Evolutionary conservation across 2,113 vertebrate species (phyloP).

Genomic region (Crocuta crocuta): DNA sequence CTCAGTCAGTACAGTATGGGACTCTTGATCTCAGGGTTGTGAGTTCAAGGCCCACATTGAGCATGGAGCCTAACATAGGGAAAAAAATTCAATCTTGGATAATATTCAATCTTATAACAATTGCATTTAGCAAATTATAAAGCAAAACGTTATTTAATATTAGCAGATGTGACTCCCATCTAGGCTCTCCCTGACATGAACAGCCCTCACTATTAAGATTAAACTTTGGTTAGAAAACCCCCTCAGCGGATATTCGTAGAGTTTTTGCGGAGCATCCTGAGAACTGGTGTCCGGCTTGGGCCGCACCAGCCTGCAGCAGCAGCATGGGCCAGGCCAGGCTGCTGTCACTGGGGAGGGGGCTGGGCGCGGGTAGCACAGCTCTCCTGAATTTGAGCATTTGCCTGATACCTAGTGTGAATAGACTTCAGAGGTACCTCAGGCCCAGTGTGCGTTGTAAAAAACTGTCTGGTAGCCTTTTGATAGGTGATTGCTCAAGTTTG

Average conservation of each 20-base stretch:
- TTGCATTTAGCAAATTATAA: background rate
- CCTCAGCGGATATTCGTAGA: fast-evolving
- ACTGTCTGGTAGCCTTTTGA: background rate
- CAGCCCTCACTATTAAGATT: background rate
- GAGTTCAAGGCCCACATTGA: too few species aligned
- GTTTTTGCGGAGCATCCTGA: background rate
- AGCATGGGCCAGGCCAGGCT: fast-evolving
- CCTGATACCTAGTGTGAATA: background rate
- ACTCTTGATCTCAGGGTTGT: too few species aligned
- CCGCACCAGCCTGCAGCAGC: fast-evolving
- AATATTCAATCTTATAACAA: background rate
- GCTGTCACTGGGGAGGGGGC: fast-evolving
- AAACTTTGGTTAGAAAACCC: background rate
- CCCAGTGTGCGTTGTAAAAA: fast-evolving
- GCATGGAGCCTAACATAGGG: too few species aligned
- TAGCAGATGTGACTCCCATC: background rate
- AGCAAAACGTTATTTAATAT: background rate
- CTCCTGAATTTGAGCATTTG: background rate
- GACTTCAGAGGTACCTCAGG: fast-evolving
- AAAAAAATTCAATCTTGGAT: background rate
- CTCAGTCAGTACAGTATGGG: too few species aligned
- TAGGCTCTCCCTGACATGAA: background rate
- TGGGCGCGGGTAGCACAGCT: fast-evolving
- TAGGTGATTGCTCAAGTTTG: background rate
- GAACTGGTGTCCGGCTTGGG: background rate